Conservation (phyloP, 2,113 vertebrate species). For the Ciconia stormi region DNA sequence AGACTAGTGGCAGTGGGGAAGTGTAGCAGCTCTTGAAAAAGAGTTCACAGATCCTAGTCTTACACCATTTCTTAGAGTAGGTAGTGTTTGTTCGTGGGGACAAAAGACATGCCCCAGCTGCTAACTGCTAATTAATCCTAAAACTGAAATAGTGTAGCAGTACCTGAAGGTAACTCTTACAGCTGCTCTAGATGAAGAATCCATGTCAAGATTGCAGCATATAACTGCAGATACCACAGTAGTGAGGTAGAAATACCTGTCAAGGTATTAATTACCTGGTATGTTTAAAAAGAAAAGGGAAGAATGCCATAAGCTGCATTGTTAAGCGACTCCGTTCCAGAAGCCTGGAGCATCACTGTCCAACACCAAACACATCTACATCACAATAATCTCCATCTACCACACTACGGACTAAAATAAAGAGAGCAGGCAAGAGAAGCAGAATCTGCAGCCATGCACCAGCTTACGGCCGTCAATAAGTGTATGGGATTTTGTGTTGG, state of each 20-base stretch:
- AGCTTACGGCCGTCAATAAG: fast-evolving
- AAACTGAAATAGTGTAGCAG: not conserved
- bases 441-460: not conserved
- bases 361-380: not conserved
- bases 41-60: not conserved
- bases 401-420: not conserved
- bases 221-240: not conserved
- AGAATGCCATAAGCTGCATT: not conserved
- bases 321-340: not conserved
- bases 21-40: not conserved
- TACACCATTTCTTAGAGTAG: not conserved
- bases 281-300: not conserved
- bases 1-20: not conserved
- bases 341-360: not conserved
- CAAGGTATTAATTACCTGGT: not conserved
- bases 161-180: not conserved
- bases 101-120: not conserved
- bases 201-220: not conserved
- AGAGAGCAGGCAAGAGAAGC: no score
- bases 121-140: not conserved
- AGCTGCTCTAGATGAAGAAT: not conserved
- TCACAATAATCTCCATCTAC: not conserved
- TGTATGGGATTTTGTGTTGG: fast-evolving
- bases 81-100: not conserved
- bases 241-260: not conserved